Base-by-base conservation (phyloP, 2,888 invertebrate genomes). In the Aleiodes leptofemur region DNA sequence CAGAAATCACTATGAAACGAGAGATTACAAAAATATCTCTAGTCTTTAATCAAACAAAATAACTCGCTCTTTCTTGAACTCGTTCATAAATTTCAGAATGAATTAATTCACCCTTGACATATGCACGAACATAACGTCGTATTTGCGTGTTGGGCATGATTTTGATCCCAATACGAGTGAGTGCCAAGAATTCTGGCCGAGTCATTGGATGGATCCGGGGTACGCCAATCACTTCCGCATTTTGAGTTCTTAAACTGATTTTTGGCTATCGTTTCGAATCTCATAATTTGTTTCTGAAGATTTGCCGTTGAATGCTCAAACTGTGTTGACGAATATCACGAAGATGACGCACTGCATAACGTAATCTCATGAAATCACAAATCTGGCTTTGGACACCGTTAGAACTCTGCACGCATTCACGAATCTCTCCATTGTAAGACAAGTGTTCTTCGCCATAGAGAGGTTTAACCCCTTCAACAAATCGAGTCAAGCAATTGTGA, bases 321-420 rank as follows among this genome's bases (percentile, higher is more conserved):
- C 3, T 57, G 5, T 57, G 23, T 29, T 57, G 23, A 57, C 23
- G 29, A 11, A 57, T 57, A 16, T 57, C 29, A 9, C 11, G 16
- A 8, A 66, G 43, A 14, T 38, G 48, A 48, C 16, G 43, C 14
- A 66, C 66, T 3, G 83, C 81, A 76, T 9, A 51, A 43, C 34
- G 56, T 3, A 38, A 38, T 29, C 72, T 23, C 34, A 43, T 8
- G 23, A 16, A 23, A 72, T 59, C 29, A 14, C 57, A 34, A 34
- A 56, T 59, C 34, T 59, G 61, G 3, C 38, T 11, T 14, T 43
- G 48, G 11, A 66, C 66, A 11, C 66, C 48, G n/a, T 66, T 43
- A 11, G 66, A 34, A 23, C 66, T 48, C 13, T 66, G 6, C 38
- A 66, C 43, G 66, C 48, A 23, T 23, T 23, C 23, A 23, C 23